Conservation (phyloP, 2,113 vertebrate genomes). For the Egretta garzetta region DNA sequence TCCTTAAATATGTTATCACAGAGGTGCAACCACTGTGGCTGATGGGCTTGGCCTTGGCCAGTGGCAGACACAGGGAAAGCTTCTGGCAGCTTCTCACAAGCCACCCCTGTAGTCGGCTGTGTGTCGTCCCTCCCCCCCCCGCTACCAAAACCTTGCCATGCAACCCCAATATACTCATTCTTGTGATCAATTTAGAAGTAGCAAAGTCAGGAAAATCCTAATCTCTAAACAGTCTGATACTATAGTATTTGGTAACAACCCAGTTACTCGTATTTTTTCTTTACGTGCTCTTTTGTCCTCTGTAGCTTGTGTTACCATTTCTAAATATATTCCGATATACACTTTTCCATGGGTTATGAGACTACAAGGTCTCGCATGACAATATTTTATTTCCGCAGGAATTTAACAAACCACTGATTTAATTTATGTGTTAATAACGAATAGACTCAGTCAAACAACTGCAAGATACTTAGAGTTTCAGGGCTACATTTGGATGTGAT, state of each 20-base stretch:
- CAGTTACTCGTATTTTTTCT: background rate
- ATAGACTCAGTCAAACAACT: background rate
- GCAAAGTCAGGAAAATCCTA: background rate
- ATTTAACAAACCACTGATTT: background rate
- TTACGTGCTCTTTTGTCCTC: background rate
- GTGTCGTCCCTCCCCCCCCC: no score
- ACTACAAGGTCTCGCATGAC: background rate
- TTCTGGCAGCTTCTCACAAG: no score
- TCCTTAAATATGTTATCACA: no score
- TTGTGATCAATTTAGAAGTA: background rate
- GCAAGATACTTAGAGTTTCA: background rate
- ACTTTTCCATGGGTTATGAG: background rate
- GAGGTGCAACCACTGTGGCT: no score
- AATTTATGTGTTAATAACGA: background rate
- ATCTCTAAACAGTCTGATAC: background rate
- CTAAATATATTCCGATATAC: background rate
- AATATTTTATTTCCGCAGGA: background rate
- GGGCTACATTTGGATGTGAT: background rate
- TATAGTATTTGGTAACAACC: background rate
- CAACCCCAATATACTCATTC: background rate
- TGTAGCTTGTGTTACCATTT: background rate
- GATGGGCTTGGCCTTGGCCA: no score
- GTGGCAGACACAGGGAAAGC: no score
- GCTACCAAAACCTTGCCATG: no score
- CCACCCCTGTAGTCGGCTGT: no score